Evolutionary conservation across 2,797 vertebrate species (phyloP).

Genomic region (Babyrousa celebensis): DNA sequence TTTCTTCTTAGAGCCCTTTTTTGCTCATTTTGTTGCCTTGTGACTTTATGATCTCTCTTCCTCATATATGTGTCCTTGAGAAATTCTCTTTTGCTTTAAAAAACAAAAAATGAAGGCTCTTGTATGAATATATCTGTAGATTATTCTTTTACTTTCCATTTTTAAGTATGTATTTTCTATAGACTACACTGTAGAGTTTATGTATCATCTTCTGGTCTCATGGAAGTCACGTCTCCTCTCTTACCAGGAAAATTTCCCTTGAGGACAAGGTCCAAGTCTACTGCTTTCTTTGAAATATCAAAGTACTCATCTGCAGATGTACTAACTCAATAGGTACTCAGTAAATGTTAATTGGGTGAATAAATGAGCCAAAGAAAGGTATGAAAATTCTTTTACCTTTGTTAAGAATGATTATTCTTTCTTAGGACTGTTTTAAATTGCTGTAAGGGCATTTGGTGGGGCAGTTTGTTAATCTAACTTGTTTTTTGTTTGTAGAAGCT

Average conservation of each 20-base stretch:
- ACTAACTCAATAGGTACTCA: constrained; percentile 8
- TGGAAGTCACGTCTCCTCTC: background rate
- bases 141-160: constrained; percentile 47
- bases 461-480: background rate
- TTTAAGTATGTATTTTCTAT: background rate
- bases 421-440: constrained; percentile 26
- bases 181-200: background rate
- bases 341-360: constrained; percentile 66
- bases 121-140: background rate
- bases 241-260: constrained; percentile 67
- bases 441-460: background rate
- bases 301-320: constrained; percentile 2
- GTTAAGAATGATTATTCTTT: constrained; percentile 82
- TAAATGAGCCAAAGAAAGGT: constrained; percentile 82
- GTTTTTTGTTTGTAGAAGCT: background rate
- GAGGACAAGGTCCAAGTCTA: constrained; percentile 80
- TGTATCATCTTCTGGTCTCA: background rate
- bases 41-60: background rate
- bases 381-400: constrained; percentile 85
- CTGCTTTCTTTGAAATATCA: constrained; percentile 60
- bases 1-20: background rate
- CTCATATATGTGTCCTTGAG: background rate
- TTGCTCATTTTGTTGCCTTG: background rate
- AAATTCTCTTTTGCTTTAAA: constrained; percentile 36
- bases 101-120: constrained; percentile 42